These are phyloP conservation scores for Magallana ariakensis DNA, from an alignment of 1,140 invertebrate genomes.

Conservation along the genomic window DNA sequence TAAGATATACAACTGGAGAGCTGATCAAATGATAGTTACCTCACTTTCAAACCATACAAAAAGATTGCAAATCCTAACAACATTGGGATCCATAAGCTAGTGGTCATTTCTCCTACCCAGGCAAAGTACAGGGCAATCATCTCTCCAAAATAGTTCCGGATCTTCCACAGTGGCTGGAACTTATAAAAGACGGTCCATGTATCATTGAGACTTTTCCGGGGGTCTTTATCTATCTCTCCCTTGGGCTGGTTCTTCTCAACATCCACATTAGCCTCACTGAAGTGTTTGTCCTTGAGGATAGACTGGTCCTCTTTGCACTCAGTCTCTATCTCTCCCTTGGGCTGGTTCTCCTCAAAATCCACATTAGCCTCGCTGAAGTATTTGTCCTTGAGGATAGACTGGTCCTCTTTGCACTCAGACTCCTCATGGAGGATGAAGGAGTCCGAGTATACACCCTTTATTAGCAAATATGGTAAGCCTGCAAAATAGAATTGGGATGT, in stretches of 20 bases:
- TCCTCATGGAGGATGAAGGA: constrained; percentile 78
- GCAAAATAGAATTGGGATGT: constrained; percentile 1
- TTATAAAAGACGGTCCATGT: constrained; percentile 72
- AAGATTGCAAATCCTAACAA: constrained; percentile 78
- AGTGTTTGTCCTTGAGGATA: constrained; percentile 41
- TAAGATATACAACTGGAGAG: too few relatives aligned
- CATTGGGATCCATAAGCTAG: constrained; percentile 77
- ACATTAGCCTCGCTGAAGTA: constrained; percentile 39
- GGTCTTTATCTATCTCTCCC: constrained; percentile 50
- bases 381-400: constrained; percentile 44
- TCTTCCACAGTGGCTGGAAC: constrained; percentile 77
- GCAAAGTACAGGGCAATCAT: constrained; percentile 80
- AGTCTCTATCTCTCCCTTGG: background rate
- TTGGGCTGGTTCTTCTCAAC: background rate
- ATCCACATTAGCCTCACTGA: background rate
- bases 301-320: constrained; percentile 57
- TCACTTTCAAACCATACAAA: constrained; percentile 75
- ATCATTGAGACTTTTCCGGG: constrained; percentile 68
- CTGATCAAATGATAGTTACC: constrained; percentile 60
- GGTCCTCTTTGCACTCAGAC: constrained; percentile 59
- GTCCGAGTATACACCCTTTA: constrained; percentile 75
- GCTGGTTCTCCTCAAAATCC: background rate
- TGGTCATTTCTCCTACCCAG: constrained; percentile 76
- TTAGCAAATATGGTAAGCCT: constrained; percentile 77
- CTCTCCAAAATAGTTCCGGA: constrained; percentile 80